Evolutionary conservation across 2,797 vertebrate genomes (phyloP), one percentile per base, ranked within the genome.

Genomic region (Sebastes kiyomatsui): DNA sequence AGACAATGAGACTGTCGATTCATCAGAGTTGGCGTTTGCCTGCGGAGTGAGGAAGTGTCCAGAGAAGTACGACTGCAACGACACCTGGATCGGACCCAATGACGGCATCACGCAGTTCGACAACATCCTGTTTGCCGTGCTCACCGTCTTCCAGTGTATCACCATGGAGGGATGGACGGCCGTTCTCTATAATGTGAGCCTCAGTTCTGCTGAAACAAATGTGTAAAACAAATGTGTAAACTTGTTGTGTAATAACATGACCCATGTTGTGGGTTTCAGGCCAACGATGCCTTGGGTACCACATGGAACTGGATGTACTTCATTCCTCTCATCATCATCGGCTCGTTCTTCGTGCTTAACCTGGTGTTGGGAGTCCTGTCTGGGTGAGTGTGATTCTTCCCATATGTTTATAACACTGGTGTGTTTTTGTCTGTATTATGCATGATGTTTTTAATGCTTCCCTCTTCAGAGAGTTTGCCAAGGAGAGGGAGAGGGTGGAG

Each of bases 101-200:
- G 97, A 99, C 0, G 99, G 99, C 91, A 99, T 99, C 95, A 99
- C 99, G 0, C 98, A 99, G 95, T 99, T 99, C 0, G 99, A 99
- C 94, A 99, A 99, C 96, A 99, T 99, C 95, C 96, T 99, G 72
- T 99, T 99, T 58, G 99, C 99, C 38, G 97, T 99, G 79, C 95
- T 99, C 93, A 99, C 99, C 0, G 99, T 99, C 93, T 99, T 99
- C 96, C 99, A 99, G 93, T 99, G 99, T 91, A 99, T 99, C 85
- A 99, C 99, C 91, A 99, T 99, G 99, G 99, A 99, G 95, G 99
- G 99, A 82, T 99, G 99, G 99, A 99, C 98, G 67, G 98, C 98
- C 16, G 98, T 99, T 82, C 96, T 99, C 76, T 99, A 99, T 90
- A 99, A 98, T 2, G 99, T 99, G 93, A 97, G 97, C 73, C 42